A percentile compares a stretch with the other conserved stretches of the same genome.
phyloP scores from a whole-genome alignment of 2,113 vertebrate genomes.

The Mus spicilegus region DNA sequence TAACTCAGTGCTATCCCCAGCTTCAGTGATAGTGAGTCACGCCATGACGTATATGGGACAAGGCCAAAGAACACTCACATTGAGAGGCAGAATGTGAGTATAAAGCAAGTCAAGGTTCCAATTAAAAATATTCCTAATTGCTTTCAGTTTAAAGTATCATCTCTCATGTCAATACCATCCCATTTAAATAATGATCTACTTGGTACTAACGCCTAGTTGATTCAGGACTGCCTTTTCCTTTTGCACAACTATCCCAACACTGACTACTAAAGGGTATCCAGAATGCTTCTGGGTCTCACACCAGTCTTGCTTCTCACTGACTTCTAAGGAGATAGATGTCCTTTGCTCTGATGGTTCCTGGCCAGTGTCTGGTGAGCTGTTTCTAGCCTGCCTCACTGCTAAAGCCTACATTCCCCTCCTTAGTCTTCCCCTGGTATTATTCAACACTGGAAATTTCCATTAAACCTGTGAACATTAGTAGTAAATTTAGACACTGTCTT shows the following conservation, averaged over 20 bases:
- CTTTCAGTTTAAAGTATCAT: not conserved
- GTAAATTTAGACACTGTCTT: not conserved
- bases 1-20: not conserved
- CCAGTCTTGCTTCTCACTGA: not conserved
- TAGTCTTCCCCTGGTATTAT: not conserved
- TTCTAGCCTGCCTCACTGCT: not conserved
- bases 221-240: not conserved
- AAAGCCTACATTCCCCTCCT: not conserved
- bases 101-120: not conserved
- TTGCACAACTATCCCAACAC: not conserved
- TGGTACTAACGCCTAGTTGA: not conserved
- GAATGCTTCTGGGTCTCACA: not conserved
- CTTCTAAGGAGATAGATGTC: not conserved
- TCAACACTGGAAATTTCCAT: not conserved
- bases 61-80: not conserved
- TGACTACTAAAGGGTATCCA: rapidly evolving
- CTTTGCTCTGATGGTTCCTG: not conserved
- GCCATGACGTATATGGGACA: not conserved
- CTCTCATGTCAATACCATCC: not conserved
- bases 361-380: not conserved
- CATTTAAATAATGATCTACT: not conserved
- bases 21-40: not conserved
- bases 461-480: not conserved
- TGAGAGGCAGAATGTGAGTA: not conserved
- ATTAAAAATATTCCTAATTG: not conserved